Percentiles rank a stretch among this genome's conserved stretches.
Conservation (phyloP, 1,140 invertebrate species). For the Oryctes rhinoceros region DNA sequence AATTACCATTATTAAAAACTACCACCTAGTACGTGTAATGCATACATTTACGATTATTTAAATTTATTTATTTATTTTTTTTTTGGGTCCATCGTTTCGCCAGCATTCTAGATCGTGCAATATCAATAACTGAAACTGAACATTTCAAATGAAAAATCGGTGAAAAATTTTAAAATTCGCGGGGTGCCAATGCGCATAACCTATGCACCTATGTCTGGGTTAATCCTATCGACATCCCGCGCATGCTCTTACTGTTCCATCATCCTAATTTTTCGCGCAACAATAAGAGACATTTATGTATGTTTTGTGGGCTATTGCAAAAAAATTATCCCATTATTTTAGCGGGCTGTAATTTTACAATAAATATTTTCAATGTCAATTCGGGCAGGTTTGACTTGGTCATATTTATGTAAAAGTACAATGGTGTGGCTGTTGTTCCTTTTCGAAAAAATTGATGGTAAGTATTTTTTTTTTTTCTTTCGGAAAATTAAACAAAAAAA, state of each 20-base stretch:
- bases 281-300: conserved; percentile 38
- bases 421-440: conserved; percentile 32
- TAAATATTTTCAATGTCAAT: conserved; percentile 58
- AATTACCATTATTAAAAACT: neutral
- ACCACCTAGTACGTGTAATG: neutral
- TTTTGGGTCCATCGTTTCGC: conserved; percentile 42
- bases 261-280: conserved; percentile 31
- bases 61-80: conserved; percentile 40
- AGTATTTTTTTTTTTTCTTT: neutral
- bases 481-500: neutral
- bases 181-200: neutral
- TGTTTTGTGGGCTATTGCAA: conserved; percentile 55
- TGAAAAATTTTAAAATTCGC: conserved; percentile 31
- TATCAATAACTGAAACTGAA: conserved; percentile 20
- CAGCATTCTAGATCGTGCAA: neutral
- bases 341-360: conserved; percentile 59
- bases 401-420: conserved; percentile 62
- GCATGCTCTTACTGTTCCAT: conserved; percentile 13
- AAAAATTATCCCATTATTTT: conserved; percentile 51
- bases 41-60: conserved; percentile 1
- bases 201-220: neutral
- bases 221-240: neutral
- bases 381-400: conserved; percentile 59
- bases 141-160: conserved; percentile 27
- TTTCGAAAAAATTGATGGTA: neutral